Percentiles rank a stretch among this genome's conserved stretches.
Evolutionary conservation across 2,113 vertebrate genomes (phyloP).

Genomic region (Indicator indicator): DNA sequence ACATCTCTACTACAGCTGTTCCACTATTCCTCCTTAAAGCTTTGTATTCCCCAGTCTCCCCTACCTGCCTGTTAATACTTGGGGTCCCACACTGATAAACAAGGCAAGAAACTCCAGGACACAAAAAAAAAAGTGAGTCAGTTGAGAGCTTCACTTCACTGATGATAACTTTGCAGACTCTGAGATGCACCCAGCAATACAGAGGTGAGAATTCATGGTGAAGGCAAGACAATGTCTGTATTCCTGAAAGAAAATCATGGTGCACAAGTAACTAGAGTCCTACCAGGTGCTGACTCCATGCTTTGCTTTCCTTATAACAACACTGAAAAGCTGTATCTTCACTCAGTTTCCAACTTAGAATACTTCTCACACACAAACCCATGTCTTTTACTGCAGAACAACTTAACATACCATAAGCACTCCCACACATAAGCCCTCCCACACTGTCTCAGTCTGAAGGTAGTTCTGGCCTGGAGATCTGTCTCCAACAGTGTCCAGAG

Average conservation of each 20-base stretch:
- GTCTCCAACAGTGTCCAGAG: neutral
- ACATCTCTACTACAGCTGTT: neutral
- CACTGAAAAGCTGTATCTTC: neutral
- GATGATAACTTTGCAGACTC: neutral
- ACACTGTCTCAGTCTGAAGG: neutral
- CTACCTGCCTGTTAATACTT: neutral
- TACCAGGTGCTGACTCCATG: neutral
- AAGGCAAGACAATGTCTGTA: rapidly evolving
- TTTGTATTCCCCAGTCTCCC: neutral
- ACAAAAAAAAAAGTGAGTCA: neutral
- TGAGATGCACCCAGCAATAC: neutral
- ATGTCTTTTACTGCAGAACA: neutral
- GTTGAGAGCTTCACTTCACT: neutral
- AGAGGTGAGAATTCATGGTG: neutral
- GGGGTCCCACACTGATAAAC: neutral
- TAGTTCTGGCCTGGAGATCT: neutral
- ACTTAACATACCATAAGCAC: neutral
- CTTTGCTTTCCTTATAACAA: neutral
- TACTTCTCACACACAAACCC: neutral
- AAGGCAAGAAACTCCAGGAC: neutral
- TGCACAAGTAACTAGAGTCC: neutral
- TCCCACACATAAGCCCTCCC: neutral
- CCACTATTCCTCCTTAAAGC: neutral
- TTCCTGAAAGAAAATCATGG: neutral
- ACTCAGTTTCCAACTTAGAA: neutral